These are phyloP conservation scores for Tenthredo distinguenda DNA, from an alignment of 2,888 invertebrate genomes.

Conservation along the genomic window DNA sequence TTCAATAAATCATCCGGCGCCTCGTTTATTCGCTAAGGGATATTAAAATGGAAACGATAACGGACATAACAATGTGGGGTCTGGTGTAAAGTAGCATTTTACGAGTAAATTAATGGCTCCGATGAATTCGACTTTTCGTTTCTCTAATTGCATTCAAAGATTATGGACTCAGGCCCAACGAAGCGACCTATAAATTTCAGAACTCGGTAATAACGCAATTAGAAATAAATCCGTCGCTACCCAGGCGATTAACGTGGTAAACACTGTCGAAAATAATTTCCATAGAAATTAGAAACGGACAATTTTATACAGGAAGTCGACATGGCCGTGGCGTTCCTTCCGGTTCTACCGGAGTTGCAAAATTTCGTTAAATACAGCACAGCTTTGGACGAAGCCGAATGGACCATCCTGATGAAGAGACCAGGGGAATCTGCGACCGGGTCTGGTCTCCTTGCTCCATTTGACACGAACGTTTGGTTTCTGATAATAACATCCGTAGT, in stretches of 20 bases:
- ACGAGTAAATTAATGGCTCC: not conserved
- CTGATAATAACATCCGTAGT: constrained; percentile 86
- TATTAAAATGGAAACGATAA: not conserved
- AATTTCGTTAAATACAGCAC: constrained; percentile 82
- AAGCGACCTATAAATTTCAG: not conserved
- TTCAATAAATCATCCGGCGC: constrained; percentile 18
- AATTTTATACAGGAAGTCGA: constrained; percentile 84
- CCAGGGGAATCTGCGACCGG: constrained; percentile 91
- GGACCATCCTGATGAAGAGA: constrained; percentile 90
- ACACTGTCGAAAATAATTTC: not conserved
- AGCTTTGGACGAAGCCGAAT: constrained; percentile 86
- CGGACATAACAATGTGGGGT: not conserved
- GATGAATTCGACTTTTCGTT: not conserved
- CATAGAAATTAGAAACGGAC: not conserved
- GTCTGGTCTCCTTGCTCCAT: constrained; percentile 91
- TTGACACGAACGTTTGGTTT: constrained; percentile 86
- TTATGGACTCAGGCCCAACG: not conserved
- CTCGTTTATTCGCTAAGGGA: not conserved
- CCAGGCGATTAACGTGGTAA: not conserved
- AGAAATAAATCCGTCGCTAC: not conserved
- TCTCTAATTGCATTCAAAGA: not conserved
- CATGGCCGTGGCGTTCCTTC: constrained; percentile 89
- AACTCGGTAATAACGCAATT: not conserved
- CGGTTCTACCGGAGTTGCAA: constrained; percentile 82
- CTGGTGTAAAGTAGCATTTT: not conserved